A percentile compares a stretch with the other conserved stretches of the same genome.
Conservation (phyloP, 1,140 invertebrate species). For the Tetragonula clypearis region DNA sequence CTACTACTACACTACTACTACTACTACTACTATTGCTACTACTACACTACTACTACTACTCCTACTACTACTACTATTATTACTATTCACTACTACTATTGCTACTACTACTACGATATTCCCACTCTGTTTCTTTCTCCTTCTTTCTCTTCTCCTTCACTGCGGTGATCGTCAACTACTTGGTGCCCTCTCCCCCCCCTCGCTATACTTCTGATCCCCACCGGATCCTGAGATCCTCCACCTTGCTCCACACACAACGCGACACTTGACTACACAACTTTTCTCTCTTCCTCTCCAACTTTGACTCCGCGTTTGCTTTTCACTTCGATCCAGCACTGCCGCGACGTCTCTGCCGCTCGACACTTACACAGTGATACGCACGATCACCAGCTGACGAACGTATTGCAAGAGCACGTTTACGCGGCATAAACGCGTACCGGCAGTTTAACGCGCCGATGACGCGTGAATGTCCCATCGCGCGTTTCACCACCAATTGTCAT, state of each 20-base stretch:
- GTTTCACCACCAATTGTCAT: slow-evolving; percentile 37
- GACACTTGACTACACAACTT: slow-evolving; percentile 67
- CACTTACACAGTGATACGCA: slow-evolving; percentile 33
- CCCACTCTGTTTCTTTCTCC: slow-evolving; percentile 42
- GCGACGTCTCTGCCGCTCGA: slow-evolving; percentile 32
- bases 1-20: no score
- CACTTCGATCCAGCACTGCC: slow-evolving; percentile 15
- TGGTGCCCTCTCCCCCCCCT: slow-evolving; percentile 59
- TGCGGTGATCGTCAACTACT: slow-evolving; percentile 60
- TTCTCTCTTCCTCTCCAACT: slow-evolving; percentile 30
- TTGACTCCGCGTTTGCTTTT: background rate
- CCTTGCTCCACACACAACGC: slow-evolving; percentile 67
- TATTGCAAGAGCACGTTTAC: slow-evolving; percentile 62
- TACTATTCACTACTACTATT: no score
- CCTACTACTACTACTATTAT: no score
- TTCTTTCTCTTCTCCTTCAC: slow-evolving; percentile 34
- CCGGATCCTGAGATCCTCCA: slow-evolving; percentile 58
- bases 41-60: no score
- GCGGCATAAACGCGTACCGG: slow-evolving; percentile 52
- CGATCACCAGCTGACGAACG: slow-evolving; percentile 44
- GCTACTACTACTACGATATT: background rate
- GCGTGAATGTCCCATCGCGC: slow-evolving; percentile 37
- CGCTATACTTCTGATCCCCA: slow-evolving; percentile 62
- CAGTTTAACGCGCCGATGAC: slow-evolving; percentile 48
- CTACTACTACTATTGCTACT: no score